Conservation (phyloP, 2,888 invertebrate genomes). For the Agrochola litura region DNA sequence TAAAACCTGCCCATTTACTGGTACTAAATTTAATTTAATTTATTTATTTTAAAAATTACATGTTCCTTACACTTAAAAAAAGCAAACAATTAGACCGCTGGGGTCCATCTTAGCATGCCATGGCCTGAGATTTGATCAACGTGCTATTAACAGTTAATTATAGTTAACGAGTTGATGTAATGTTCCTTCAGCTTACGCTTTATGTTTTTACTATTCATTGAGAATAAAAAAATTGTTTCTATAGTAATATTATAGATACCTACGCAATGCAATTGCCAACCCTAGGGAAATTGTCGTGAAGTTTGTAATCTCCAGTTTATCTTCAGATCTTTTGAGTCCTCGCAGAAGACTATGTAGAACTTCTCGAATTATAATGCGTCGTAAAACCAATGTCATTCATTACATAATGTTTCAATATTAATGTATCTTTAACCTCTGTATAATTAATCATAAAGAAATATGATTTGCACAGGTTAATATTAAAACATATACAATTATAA, state of each 20-base stretch:
- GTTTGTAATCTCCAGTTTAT: conserved; percentile 8
- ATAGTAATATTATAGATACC: not conserved
- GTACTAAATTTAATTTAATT: no score
- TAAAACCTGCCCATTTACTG: not conserved
- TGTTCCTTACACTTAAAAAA: no score
- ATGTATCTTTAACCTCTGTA: conserved; percentile 8
- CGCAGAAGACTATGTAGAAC: not conserved
- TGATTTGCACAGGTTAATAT: not conserved
- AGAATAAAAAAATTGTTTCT: no score
- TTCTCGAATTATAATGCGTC: not conserved
- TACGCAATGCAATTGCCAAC: not conserved
- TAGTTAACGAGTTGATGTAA: no score
- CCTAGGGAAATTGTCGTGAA: conserved; percentile 1
- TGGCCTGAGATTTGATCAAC: no score
- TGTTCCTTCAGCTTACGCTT: no score
- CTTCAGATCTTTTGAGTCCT: conserved; percentile 19
- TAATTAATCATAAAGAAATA: conserved; percentile 29
- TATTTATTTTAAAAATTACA: no score
- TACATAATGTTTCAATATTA: not conserved
- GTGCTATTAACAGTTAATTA: no score
- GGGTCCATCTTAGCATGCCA: no score
- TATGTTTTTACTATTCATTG: no score
- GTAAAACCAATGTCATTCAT: not conserved
- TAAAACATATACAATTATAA: conserved; percentile 11
- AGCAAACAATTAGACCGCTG: no score